A percentile compares a stretch with the other conserved stretches of the same genome.
Evolutionary conservation across 2,888 invertebrate genomes (phyloP).

Genomic region (Macaria notata): DNA sequence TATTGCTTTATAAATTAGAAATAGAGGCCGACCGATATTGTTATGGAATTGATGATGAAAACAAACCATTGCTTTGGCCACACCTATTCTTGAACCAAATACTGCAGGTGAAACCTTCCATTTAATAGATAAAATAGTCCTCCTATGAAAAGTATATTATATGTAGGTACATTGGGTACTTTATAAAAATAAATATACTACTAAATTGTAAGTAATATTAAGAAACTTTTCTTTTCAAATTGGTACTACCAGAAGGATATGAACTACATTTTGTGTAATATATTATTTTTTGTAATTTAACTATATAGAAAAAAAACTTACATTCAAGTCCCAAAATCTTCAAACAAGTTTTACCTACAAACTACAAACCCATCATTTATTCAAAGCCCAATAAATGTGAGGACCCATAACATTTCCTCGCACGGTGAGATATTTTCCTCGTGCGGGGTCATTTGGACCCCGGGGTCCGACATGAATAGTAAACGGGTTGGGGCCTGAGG

Average conservation of each 20-base stretch:
- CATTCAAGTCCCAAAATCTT: background rate
- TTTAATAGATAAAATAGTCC: no score
- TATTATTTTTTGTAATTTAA: no score
- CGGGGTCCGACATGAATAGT: slow-evolving; percentile 74
- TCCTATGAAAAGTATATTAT: no score
- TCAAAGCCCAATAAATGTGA: slow-evolving; percentile 46
- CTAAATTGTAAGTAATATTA: no score
- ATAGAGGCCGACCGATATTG: slow-evolving; percentile 19
- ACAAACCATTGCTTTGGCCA: slow-evolving; percentile 14
- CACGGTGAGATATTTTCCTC: slow-evolving; percentile 41
- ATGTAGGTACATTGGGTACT: no score
- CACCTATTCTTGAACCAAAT: no score
- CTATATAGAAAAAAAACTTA: background rate
- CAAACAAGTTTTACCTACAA: no score
- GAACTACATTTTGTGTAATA: no score
- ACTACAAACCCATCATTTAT: slow-evolving; percentile 41
- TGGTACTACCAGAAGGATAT: no score
- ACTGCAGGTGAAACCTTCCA: background rate
- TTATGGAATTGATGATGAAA: slow-evolving; percentile 16
- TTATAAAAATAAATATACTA: no score
- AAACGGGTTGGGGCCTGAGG: slow-evolving; percentile 58
- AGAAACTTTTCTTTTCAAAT: no score
- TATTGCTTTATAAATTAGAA: slow-evolving; percentile 59
- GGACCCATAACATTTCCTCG: slow-evolving; percentile 53
- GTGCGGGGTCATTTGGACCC: slow-evolving; percentile 54